Evolutionary conservation across 2,888 invertebrate species (phyloP), one percentile per base, ranked within the genome.

Genomic region (Stenurella melanura): DNA sequence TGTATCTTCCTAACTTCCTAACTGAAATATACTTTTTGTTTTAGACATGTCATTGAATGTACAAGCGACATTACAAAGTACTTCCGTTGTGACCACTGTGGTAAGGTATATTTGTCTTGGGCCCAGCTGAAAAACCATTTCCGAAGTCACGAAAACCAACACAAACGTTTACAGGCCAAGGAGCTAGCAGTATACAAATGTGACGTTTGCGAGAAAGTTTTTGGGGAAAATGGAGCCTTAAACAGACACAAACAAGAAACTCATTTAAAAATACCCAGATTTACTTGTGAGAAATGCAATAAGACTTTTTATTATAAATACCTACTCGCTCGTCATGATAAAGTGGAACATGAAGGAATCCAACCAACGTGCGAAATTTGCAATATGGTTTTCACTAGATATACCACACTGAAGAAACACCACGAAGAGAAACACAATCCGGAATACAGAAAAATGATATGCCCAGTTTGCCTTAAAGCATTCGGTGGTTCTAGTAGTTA

Each of bases 121-220:
- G 30, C 72, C 11, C 76, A 73, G 54, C 19, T 76, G 15, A 76
- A 76, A 50, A 67, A 72, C 4, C 76, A 76, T 67, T 67, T 72
- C 7, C 72, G 72, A 17, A 61, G 76, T 26, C 73, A 73, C 63
- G 72, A 76, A 17, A 67, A 60, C n/a, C 68, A 58, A 21, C 50
- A 42, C 15, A 70, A 66, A 38, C 73, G 67, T 26, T 54, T 58
- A 66, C 68, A 60, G 17, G 73, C 71, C 42, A 77, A 73, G 17
- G 60, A 77, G 54, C 61, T 66, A 2, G 73, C 64, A 34, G 54
- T 67, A n/a, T 86, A 83, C 61, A 69, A 50, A 19, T 80, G 80
- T 83, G 90, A 90, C 73, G 88, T 90, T 15, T 91, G 91, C 81
- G 88, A 89, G 80, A 91, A 91, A 77, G 89, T 89, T 10, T 91